A percentile compares a stretch with the other conserved stretches of the same genome.
Evolutionary conservation across 2,888 invertebrate genomes (phyloP).

Genomic region (Melinaea menophilus): DNA sequence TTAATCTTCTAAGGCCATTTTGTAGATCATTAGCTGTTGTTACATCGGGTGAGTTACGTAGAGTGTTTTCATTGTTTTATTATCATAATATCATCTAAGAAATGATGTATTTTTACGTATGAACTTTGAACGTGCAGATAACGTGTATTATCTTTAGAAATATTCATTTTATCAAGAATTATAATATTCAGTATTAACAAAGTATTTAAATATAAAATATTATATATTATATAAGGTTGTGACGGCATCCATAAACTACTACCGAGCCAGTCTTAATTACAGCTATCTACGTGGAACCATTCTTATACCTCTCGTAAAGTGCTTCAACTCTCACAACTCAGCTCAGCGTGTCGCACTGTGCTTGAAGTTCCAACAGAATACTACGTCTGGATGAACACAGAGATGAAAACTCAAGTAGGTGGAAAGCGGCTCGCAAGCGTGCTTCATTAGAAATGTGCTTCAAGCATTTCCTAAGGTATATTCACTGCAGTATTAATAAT

Average conservation of each 20-base stretch:
- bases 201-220: too few species aligned
- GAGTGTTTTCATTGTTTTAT: background rate
- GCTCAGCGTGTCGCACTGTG: conserved; percentile 3
- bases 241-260: too few species aligned
- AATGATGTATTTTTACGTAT: too few species aligned
- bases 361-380: conserved; percentile 10
- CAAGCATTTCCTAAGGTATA: conserved; percentile 2
- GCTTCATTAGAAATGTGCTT: conserved; percentile 17
- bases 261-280: conserved; percentile 12
- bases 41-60: background rate
- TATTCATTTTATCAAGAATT: too few species aligned
- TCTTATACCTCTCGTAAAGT: conserved; percentile 10
- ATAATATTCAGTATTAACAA: too few species aligned
- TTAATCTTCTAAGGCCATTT: background rate
- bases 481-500: conserved; percentile 9
- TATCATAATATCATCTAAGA: background rate
- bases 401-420: conserved; percentile 5
- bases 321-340: background rate
- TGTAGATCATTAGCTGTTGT: background rate
- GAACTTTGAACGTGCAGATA: too few species aligned
- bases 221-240: too few species aligned
- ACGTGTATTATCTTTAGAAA: too few species aligned
- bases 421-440: conserved; percentile 10
- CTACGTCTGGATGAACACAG: conserved; percentile 5
- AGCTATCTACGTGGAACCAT: conserved; percentile 7